A percentile compares a stretch with the other conserved stretches of the same genome.
Conservation (phyloP, 2,113 vertebrate genomes). For the Tetrao urogallus region DNA sequence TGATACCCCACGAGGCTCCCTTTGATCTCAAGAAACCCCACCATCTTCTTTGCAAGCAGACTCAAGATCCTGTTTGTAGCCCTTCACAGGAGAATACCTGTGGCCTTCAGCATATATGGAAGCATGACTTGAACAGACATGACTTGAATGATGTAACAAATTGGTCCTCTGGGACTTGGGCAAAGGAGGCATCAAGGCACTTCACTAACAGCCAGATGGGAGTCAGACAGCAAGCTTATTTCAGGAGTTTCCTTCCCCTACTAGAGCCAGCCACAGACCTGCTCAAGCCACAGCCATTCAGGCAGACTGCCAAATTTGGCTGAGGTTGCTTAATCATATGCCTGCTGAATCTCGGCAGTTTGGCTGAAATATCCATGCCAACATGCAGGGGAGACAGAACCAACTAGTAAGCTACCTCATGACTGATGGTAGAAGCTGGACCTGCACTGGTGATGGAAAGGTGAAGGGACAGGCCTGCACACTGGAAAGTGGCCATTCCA, state of each 20-base stretch:
- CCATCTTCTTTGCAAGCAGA: not conserved
- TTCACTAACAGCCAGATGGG: not conserved
- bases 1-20: accelerated
- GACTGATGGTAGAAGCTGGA: not conserved
- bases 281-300: not conserved
- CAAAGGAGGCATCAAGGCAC: not conserved
- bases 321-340: not conserved
- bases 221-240: not conserved
- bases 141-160: not conserved
- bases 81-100: not conserved
- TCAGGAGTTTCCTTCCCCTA: not conserved
- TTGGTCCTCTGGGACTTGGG: not conserved
- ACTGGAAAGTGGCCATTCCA: not conserved
- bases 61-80: not conserved
- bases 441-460: not conserved
- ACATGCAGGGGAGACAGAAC: not conserved
- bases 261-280: not conserved
- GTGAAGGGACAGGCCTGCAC: not conserved
- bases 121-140: no score
- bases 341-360: not conserved
- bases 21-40: accelerated
- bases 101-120: not conserved
- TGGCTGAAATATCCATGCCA: not conserved
- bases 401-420: not conserved
- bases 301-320: not conserved